A percentile compares a stretch with the other conserved stretches of the same genome.
phyloP scores from a whole-genome alignment of 2,797 vertebrate species.

The Anableps anableps region DNA sequence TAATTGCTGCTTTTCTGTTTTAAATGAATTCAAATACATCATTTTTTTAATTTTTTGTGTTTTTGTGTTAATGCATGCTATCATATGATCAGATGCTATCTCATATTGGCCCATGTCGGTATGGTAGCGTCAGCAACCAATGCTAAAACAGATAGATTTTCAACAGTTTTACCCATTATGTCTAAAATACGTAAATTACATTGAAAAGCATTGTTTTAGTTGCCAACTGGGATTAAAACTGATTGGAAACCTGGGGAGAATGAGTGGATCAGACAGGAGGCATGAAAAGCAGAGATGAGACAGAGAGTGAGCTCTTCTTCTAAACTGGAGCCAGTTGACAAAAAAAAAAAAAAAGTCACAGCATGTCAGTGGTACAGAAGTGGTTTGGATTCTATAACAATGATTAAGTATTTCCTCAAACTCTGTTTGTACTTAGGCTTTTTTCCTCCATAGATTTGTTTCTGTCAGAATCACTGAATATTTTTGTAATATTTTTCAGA shows the following conservation, averaged over 20 bases:
- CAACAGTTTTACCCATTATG: background rate
- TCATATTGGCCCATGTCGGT: background rate
- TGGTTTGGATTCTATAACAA: background rate
- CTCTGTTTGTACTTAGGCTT: background rate
- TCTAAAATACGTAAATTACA: slow-evolving; percentile 3
- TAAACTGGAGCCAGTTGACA: background rate
- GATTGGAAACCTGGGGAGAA: background rate
- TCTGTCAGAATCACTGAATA: background rate
- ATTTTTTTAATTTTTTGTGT: no score
- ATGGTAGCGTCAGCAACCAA: background rate
- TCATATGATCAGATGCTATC: background rate
- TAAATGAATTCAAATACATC: background rate
- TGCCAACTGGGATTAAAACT: background rate
- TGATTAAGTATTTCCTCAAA: background rate
- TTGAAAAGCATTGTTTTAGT: slow-evolving; percentile 2
- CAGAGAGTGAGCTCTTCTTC: background rate
- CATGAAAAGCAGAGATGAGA: background rate
- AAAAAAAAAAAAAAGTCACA: background rate
- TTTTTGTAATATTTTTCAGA: background rate
- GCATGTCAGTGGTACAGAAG: background rate
- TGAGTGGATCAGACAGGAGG: background rate
- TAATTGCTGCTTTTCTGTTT: background rate
- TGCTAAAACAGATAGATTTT: background rate
- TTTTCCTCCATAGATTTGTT: background rate
- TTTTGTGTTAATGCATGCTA: background rate